Conservation (phyloP, 2,888 invertebrate genomes). For the Drosophila nigricruria region DNA sequence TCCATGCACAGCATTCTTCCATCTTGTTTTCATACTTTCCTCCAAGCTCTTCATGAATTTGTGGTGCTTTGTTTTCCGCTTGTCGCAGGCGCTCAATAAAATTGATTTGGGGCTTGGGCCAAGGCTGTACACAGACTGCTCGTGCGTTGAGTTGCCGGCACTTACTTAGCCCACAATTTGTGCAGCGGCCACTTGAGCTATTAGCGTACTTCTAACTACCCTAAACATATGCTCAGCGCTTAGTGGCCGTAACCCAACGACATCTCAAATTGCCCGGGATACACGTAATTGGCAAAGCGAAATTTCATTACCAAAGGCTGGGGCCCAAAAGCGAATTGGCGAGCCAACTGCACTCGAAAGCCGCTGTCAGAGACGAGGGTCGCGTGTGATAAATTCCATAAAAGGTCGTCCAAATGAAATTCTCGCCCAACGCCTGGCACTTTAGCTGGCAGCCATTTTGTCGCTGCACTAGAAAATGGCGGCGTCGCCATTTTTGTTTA, state of each 20-base stretch:
- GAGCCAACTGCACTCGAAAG: constrained; percentile 31
- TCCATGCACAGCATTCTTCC: background rate
- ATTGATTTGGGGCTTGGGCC: constrained; percentile 52
- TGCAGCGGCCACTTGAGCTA: constrained; percentile 53
- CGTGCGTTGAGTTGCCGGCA: constrained; percentile 8
- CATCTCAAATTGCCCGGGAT: constrained; percentile 43
- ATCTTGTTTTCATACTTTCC: background rate
- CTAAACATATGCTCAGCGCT: constrained; percentile 26
- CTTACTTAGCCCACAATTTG: constrained; percentile 45
- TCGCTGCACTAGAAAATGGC: constrained; percentile 71
- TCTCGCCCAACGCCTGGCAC: constrained; percentile 55
- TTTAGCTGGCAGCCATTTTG: constrained; percentile 70
- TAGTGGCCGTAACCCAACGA: constrained; percentile 25
- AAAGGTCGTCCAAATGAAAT: constrained; percentile 71
- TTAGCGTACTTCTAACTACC: constrained; percentile 38
- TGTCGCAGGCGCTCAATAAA: constrained; percentile 40
- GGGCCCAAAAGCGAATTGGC: constrained; percentile 22
- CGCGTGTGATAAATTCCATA: constrained; percentile 73
- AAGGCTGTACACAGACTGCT: background rate
- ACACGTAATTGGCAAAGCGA: constrained; percentile 63
- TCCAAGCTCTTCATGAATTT: constrained; percentile 34
- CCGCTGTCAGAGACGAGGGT: constrained; percentile 30
- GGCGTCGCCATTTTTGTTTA: constrained; percentile 74
- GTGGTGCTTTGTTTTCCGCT: constrained; percentile 36
- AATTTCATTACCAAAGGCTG: constrained; percentile 66